Percentiles rank a stretch among this genome's conserved stretches.
Evolutionary conservation across 2,888 invertebrate genomes (phyloP).

Genomic region (Trachelus tabidus): DNA sequence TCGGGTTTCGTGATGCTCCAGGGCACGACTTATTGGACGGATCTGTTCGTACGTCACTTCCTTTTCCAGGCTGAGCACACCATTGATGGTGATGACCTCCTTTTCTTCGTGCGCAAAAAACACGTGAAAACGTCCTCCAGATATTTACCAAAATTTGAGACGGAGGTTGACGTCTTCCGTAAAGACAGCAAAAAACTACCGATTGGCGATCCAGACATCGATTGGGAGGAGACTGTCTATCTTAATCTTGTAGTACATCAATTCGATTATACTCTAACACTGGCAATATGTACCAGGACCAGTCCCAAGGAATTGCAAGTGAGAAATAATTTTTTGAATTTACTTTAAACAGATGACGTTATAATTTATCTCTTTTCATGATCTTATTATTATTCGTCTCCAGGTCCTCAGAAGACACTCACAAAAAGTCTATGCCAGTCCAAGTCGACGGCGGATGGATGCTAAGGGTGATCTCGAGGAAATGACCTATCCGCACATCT

Average conservation of each 20-base stretch:
- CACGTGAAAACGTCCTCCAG: slow-evolving; percentile 89
- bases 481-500: slow-evolving; percentile 98
- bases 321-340: slow-evolving; percentile 37
- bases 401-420: slow-evolving; percentile 62
- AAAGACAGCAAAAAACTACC: slow-evolving; percentile 97
- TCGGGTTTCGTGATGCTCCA: slow-evolving; percentile 92
- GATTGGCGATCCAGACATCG: slow-evolving; percentile 94
- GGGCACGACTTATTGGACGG: slow-evolving; percentile 95
- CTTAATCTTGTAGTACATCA: slow-evolving; percentile 98
- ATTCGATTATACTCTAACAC: slow-evolving; percentile 96
- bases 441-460: slow-evolving; percentile 96
- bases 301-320: slow-evolving; percentile 98
- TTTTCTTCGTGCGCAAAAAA: slow-evolving; percentile 95
- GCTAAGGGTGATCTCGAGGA: slow-evolving; percentile 98
- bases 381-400: background rate
- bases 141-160: slow-evolving; percentile 92
- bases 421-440: slow-evolving; percentile 94
- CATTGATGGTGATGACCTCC: slow-evolving; percentile 92
- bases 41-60: slow-evolving; percentile 93
- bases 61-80: slow-evolving; percentile 89
- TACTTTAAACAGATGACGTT: too few relatives aligned
- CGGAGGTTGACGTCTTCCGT: slow-evolving; percentile 96
- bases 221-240: slow-evolving; percentile 99
- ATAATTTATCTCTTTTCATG: background rate
- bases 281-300: slow-evolving; percentile 97